A percentile compares a stretch with the other conserved stretches of the same genome.
Conservation (phyloP, 1,140 invertebrate genomes). For the Drosophila seguyi region DNA sequence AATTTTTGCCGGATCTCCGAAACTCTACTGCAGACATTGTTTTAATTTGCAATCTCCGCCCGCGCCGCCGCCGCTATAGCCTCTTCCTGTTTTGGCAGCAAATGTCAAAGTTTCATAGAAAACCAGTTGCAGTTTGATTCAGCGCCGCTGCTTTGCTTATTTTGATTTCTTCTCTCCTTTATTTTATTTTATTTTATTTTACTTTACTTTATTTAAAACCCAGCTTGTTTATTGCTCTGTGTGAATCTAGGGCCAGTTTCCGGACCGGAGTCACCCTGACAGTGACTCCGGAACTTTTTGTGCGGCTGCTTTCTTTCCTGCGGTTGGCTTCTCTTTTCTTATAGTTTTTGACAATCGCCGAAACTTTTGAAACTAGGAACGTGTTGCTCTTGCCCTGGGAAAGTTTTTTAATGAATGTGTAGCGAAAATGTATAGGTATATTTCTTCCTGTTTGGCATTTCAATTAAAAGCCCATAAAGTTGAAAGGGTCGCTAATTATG, state of each 20-base stretch:
- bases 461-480: constrained; percentile 39
- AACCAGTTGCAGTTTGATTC: constrained; percentile 52
- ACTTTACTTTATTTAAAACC: not conserved
- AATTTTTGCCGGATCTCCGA: constrained; percentile 57
- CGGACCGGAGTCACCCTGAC: constrained; percentile 2
- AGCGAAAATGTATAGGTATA: constrained; percentile 17
- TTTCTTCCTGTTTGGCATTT: constrained; percentile 16
- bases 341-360: constrained; percentile 74
- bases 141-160: constrained; percentile 15
- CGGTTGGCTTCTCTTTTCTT: constrained; percentile 66
- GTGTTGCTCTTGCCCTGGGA: constrained; percentile 64
- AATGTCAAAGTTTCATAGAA: constrained; percentile 67
- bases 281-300: constrained; percentile 34
- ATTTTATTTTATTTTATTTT: constrained; percentile 3
- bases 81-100: constrained; percentile 42
- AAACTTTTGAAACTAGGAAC: constrained; percentile 57
- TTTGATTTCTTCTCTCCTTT: constrained; percentile 14
- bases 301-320: constrained; percentile 48
- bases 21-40: constrained; percentile 67
- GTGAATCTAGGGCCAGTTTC: constrained; percentile 18
- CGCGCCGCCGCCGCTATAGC: not conserved
- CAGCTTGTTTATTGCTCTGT: constrained; percentile 38
- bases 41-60: constrained; percentile 67
- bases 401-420: constrained; percentile 73
- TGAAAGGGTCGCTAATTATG: constrained; percentile 29